Conservation (phyloP, 2,888 invertebrate genomes). For the Poecilobothrus nobilitatus region DNA sequence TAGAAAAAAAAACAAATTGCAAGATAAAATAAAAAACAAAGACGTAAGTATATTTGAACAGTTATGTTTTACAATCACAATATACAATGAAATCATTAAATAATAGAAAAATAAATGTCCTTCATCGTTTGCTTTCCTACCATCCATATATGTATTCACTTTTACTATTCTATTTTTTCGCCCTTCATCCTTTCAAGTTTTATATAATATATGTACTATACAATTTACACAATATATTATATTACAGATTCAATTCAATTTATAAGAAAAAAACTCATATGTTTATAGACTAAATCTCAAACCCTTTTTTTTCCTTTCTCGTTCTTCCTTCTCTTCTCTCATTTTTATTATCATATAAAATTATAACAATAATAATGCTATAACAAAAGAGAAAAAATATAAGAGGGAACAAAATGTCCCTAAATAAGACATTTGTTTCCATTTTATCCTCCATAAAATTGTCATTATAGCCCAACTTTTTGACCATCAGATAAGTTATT, state of each 20-base stretch:
- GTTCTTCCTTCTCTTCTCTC: neutral
- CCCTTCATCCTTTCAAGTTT: no score
- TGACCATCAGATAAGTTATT: constrained; percentile 21
- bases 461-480: constrained; percentile 24
- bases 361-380: neutral
- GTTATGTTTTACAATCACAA: neutral
- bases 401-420: neutral
- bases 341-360: no score
- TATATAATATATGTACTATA: neutral
- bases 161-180: neutral
- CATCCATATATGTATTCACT: neutral
- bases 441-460: constrained; percentile 24
- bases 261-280: neutral
- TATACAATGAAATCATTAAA: neutral
- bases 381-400: neutral
- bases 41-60: neutral
- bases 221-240: neutral
- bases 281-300: neutral
- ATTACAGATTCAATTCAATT: neutral
- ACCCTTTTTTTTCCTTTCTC: neutral
- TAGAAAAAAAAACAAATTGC: neutral
- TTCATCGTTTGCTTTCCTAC: neutral
- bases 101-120: neutral
- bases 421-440: constrained; percentile 22
- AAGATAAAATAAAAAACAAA: neutral